Conservation (phyloP, 2,797 vertebrate genomes). For the Takifugu rubripes region DNA sequence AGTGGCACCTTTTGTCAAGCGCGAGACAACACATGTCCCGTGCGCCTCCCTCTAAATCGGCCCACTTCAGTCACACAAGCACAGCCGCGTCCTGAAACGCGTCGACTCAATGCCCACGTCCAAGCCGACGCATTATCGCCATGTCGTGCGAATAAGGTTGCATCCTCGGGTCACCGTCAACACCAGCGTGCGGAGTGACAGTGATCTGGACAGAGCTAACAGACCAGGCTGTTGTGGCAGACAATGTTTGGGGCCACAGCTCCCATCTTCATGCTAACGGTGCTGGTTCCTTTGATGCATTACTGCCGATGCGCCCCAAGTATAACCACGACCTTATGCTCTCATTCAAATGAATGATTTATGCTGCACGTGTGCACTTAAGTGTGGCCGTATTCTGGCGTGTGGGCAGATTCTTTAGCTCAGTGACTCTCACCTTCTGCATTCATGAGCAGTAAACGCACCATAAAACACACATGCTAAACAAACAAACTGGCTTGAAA, state of each 20-base stretch:
- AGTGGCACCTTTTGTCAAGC: conserved; percentile 57
- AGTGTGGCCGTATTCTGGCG: no score
- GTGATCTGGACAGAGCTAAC: conserved; percentile 46
- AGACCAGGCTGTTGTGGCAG: no score
- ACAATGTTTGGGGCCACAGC: no score
- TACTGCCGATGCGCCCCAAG: no score
- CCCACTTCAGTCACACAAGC: conserved; percentile 52
- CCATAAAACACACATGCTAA: not conserved
- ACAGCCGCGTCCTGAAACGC: conserved; percentile 37
- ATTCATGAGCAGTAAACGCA: conserved; percentile 14
- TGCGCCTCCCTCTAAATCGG: conserved; percentile 59
- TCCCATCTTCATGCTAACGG: no score
- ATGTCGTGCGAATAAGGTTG: conserved; percentile 47
- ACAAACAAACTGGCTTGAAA: not conserved
- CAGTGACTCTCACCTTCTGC: conserved; percentile 20
- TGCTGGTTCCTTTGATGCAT: no score
- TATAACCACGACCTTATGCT: no score
- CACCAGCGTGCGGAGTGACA: conserved; percentile 40
- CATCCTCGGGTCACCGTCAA: conserved; percentile 51
- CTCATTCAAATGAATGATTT: no score
- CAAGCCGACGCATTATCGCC: conserved; percentile 59
- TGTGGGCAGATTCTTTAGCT: not conserved
- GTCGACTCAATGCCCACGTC: conserved; percentile 39
- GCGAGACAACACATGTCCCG: conserved; percentile 64
- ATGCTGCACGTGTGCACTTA: not conserved